phyloP scores from a whole-genome alignment of 53 echinoderm and acorn worm genomes.

The Astropecten irregularis region DNA sequence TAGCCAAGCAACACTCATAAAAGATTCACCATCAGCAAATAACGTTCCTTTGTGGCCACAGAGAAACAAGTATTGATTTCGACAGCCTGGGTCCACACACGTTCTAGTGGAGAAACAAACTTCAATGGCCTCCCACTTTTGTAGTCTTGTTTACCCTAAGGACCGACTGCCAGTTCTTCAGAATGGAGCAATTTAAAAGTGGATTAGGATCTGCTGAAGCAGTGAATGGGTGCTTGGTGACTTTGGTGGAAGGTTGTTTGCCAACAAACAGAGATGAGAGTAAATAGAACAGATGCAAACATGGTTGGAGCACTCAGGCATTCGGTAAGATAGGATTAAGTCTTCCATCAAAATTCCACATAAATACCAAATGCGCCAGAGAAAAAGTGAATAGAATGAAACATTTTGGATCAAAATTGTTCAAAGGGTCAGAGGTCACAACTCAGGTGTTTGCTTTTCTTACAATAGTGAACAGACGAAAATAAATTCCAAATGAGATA shows the following conservation, averaged over 20 bases:
- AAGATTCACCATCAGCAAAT: background rate
- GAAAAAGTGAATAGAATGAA: no score
- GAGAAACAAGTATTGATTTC: conserved; percentile 40
- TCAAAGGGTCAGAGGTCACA: no score
- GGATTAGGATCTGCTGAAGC: conserved; percentile 3
- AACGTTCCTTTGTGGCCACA: background rate
- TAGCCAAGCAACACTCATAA: background rate
- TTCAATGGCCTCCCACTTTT: conserved; percentile 1
- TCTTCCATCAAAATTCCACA: conserved; percentile 26
- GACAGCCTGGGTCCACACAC: conserved; percentile 10
- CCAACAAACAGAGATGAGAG: background rate
- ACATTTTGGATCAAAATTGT: no score
- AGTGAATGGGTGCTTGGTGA: background rate
- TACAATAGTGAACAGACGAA: no score
- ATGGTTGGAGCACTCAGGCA: background rate
- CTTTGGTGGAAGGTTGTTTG: conserved; percentile 20
- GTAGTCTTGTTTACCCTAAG: conserved; percentile 14
- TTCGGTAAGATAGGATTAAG: conserved; percentile 14
- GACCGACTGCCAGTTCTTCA: background rate
- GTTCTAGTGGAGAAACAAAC: conserved; percentile 18
- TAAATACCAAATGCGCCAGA: no score
- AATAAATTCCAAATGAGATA: no score
- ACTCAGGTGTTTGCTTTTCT: no score
- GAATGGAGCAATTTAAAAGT: background rate
- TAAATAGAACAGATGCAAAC: background rate